Conservation (phyloP, 2,113 vertebrate species). For the Zeus faber region DNA sequence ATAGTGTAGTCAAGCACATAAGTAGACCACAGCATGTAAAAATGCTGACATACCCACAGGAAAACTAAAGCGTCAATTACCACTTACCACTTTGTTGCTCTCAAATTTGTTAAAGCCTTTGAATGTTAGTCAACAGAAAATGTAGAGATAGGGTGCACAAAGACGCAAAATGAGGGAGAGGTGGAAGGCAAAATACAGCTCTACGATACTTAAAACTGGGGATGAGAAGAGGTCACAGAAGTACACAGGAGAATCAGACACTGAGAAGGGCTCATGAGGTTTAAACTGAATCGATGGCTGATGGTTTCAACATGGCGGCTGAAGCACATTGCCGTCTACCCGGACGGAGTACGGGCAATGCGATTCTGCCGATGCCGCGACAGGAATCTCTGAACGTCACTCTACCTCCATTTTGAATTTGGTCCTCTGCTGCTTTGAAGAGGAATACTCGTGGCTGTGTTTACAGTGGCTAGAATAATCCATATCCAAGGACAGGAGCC, state of each 20-base stretch:
- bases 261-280: slow-evolving; percentile 5
- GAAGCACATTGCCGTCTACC: slow-evolving; percentile 55
- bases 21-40: too few species aligned
- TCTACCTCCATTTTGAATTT: slow-evolving; percentile 45
- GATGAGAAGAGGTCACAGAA: slow-evolving; percentile 13
- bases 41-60: slow-evolving; percentile 16
- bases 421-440: slow-evolving; percentile 24
- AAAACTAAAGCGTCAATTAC: slow-evolving; percentile 11
- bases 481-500: too few species aligned
- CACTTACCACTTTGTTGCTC: slow-evolving; percentile 49
- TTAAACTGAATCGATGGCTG: slow-evolving; percentile 28
- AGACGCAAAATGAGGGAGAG: slow-evolving; percentile 6
- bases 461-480: too few species aligned
- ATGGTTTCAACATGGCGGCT: slow-evolving; percentile 56
- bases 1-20: too few species aligned
- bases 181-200: slow-evolving; percentile 22
- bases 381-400: slow-evolving; percentile 67
- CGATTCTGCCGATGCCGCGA: slow-evolving; percentile 66
- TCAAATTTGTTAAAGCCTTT: too few species aligned
- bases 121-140: too few species aligned
- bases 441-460: neutral
- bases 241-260: slow-evolving; percentile 12
- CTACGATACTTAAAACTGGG: slow-evolving; percentile 24
- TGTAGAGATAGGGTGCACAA: too few species aligned
- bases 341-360: slow-evolving; percentile 33